phyloP scores from a whole-genome alignment of 2,797 vertebrate species.

The Ctenopoma multispine region DNA sequence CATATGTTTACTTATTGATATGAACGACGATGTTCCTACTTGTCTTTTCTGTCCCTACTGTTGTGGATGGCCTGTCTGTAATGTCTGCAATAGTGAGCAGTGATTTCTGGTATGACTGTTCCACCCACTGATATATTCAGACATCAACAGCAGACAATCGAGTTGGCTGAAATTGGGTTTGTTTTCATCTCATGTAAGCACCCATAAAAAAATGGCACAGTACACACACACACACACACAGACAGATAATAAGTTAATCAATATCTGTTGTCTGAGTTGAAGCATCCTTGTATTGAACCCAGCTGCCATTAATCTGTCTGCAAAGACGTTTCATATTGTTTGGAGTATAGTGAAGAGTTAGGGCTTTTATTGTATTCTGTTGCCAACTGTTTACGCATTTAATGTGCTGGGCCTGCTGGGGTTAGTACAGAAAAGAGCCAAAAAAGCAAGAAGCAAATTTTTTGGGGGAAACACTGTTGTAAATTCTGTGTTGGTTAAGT shows the following conservation, averaged over 20 bases:
- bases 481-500: conserved; percentile 21
- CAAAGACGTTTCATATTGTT: background rate
- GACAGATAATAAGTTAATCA: background rate
- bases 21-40: background rate
- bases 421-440: conserved; percentile 7
- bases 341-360: background rate
- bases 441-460: background rate
- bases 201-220: background rate
- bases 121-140: conserved; percentile 7
- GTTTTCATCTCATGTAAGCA: background rate
- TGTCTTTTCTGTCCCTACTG: background rate
- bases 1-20: background rate
- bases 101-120: background rate
- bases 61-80: background rate
- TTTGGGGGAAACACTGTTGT: conserved; percentile 17
- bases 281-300: background rate
- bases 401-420: background rate
- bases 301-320: background rate
- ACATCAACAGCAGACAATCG: conserved; percentile 2
- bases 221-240: too few relatives aligned
- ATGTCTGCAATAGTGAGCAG: background rate
- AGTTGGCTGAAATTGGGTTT: background rate
- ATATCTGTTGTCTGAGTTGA: background rate
- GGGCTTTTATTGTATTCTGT: background rate
- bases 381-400: background rate